Base-by-base conservation (phyloP, 2,797 vertebrate genomes). In the Eospalax fontanierii region DNA sequence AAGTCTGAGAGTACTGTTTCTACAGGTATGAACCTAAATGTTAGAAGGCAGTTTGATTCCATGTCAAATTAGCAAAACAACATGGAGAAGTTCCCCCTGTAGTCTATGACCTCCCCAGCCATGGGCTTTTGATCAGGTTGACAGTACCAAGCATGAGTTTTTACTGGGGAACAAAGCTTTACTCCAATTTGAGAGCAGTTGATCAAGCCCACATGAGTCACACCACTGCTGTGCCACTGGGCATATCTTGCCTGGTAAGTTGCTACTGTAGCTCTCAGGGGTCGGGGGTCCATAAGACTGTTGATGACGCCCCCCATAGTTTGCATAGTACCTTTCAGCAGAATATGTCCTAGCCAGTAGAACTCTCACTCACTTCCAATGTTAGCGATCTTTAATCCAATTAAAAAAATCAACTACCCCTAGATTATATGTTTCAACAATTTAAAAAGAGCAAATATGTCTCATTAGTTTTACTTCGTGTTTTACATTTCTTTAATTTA, bases 391-490 rank as follows among this genome's bases (percentile, higher is more conserved):
- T 82, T 26, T 9, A 71, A 0, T 63, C 14, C 50, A 54, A 26
- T 46, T 73, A 63, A 22, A 21, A 57, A 54, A 57, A 61, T 59
- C 24, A 59, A 1, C 79, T 87, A 86, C 85, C 9, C 8, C 78
- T 33, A 10, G 8, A 54, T 15, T 54, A 57, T 46, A 35, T 6
- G 90, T 30, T 75, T 30, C 12, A 68, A 9, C 30, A 84, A 74
- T 46, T 63, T 87, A 33, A 76, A 76, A 50, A 76, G 28, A 76
- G 26, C 7, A 50, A 16, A 30, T 46, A 19, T 76, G 43, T 33
- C 74, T 71, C 81, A 38, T 75, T 54, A 26, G 8, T 74, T 94
- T 57, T 83, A 33, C 82, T 83, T 79, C 46, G 82, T 87, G 15
- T 46, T 6, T 75, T 84, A 26, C 16, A 30, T 43, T 82, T 90